Evolutionary conservation across 2,113 vertebrate species (phyloP).

Genomic region (Gasterosteus aculeatus): DNA sequence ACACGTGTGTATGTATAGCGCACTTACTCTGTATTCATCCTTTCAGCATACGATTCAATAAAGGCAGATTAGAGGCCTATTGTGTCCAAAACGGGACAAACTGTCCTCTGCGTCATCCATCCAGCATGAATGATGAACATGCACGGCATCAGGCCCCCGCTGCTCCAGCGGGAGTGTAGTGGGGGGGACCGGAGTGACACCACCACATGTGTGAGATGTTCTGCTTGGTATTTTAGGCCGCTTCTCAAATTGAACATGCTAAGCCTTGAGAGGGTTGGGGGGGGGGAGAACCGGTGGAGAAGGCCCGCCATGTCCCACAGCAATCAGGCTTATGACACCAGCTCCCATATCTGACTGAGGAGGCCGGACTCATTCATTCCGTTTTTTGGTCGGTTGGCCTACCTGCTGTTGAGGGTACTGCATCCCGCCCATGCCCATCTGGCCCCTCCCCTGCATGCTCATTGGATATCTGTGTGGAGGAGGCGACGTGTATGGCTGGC

Average conservation of each 20-base stretch:
- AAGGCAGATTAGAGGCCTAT: conserved; percentile 64
- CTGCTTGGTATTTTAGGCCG: conserved; percentile 62
- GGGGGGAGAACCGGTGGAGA: conserved; percentile 38
- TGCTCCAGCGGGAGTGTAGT: conserved; percentile 32
- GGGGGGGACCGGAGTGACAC: conserved; percentile 60
- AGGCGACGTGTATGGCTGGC: conserved; percentile 89
- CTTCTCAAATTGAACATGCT: conserved; percentile 64
- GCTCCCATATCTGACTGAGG: conserved; percentile 12
- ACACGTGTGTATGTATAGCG: not conserved
- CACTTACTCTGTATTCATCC: conserved; percentile 16
- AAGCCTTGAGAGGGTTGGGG: conserved; percentile 50
- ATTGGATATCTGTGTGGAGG: conserved; percentile 92
- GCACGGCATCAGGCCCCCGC: conserved; percentile 41
- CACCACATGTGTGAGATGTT: conserved; percentile 60
- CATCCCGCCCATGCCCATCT: conserved; percentile 89
- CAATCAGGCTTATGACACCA: conserved; percentile 45
- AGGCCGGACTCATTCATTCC: not conserved
- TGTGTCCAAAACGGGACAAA: conserved; percentile 67
- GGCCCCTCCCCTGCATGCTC: conserved; percentile 89
- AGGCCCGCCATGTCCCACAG: conserved; percentile 51
- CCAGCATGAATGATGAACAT: conserved; percentile 11
- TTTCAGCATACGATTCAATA: conserved; percentile 53
- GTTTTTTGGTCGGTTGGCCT: conserved; percentile 24
- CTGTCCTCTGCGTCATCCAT: not conserved
- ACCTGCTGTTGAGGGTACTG: conserved; percentile 98